Conservation (phyloP, 23 tunicate species). For the Phallusia fumigata region DNA sequence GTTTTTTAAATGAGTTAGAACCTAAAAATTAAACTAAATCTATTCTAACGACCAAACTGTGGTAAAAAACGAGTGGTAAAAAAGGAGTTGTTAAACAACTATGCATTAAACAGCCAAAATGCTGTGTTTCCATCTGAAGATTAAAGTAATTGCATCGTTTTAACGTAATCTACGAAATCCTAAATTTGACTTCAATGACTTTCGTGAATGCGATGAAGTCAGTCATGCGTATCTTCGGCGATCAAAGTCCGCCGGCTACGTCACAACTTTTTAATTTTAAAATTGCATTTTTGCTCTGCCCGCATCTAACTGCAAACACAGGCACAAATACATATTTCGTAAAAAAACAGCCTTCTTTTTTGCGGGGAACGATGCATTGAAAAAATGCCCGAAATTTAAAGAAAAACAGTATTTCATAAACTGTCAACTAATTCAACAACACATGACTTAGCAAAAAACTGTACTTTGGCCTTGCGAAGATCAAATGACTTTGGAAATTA, state of each 20-base stretch:
- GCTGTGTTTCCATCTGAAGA: too few relatives aligned
- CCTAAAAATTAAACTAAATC: not conserved
- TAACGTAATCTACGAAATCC: not conserved
- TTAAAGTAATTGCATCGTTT: not conserved
- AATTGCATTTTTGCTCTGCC: too few relatives aligned
- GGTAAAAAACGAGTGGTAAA: not conserved
- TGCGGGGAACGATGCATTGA: too few relatives aligned
- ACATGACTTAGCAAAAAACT: not conserved
- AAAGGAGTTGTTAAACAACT: not conserved
- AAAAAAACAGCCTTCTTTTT: too few relatives aligned
- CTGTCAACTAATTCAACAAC: not conserved
- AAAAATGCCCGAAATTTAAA: too few relatives aligned
- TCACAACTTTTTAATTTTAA: not conserved
- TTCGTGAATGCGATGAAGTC: not conserved
- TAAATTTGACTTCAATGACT: conserved; percentile 8
- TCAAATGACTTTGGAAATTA: conserved; percentile 2
- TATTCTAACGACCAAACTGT: not conserved
- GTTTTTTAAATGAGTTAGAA: not conserved
- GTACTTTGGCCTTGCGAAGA: conserved; percentile 14
- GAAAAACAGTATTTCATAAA: not conserved
- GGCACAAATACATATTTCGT: too few relatives aligned
- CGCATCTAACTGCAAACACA: too few relatives aligned
- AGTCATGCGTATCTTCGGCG: conserved; percentile 3
- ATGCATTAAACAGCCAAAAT: too few relatives aligned
- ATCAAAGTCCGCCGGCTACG: conserved; percentile 13